A percentile compares a stretch with the other conserved stretches of the same genome.
phyloP scores from a whole-genome alignment of 2,888 invertebrate genomes.

The Leucozona laternaria region DNA sequence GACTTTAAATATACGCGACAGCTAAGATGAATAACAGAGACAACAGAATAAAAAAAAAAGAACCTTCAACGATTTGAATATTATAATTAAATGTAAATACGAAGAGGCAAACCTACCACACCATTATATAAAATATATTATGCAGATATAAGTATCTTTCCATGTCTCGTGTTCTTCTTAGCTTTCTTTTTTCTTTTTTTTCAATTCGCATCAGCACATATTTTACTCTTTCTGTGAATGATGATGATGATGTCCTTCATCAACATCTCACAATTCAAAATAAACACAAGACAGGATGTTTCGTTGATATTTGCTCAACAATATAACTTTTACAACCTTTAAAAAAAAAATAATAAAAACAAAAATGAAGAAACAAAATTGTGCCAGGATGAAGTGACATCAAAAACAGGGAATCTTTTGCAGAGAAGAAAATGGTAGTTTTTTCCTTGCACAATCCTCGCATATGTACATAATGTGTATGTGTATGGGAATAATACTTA shows the following conservation, averaged over 20 bases:
- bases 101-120: constrained; percentile 3
- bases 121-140: constrained; percentile 22
- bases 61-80: constrained; percentile 67
- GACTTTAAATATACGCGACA: constrained; percentile 28
- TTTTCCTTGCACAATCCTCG: not conserved
- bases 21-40: constrained; percentile 13
- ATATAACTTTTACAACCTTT: constrained; percentile 64
- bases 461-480: too few species aligned
- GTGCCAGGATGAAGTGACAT: constrained; percentile 15
- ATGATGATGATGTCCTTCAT: constrained; percentile 44
- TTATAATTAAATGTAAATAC: constrained; percentile 75
- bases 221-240: constrained; percentile 15
- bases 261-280: constrained; percentile 48
- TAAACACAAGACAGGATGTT: constrained; percentile 58
- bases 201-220: not conserved
- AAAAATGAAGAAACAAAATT: not conserved
- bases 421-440: not conserved
- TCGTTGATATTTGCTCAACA: constrained; percentile 58
- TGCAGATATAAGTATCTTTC: constrained; percentile 21
- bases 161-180: constrained; percentile 2
- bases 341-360: constrained; percentile 34
- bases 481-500: too few species aligned
- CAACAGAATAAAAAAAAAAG: not conserved
- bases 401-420: constrained; percentile 14
- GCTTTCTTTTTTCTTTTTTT: not conserved